These are phyloP conservation scores for Elmis aenea DNA, from an alignment of 2,888 invertebrate genomes.

Conservation along the genomic window DNA sequence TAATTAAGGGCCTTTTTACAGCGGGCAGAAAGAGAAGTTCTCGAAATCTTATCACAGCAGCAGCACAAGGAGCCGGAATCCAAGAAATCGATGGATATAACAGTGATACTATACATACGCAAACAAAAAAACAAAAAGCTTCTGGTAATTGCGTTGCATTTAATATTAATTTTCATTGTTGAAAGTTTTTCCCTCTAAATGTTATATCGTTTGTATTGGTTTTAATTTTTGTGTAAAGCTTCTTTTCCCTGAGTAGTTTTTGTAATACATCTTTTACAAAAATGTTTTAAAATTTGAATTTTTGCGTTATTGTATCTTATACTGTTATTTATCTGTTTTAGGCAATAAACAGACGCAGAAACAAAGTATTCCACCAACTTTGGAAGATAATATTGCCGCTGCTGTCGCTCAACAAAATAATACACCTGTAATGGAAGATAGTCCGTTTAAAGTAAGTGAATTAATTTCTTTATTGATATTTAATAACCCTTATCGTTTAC, in stretches of 20 bases:
- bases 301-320: not conserved
- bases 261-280: too few species aligned
- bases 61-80: constrained; percentile 54
- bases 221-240: too few species aligned
- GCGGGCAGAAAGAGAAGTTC: constrained; percentile 13
- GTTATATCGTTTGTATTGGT: too few species aligned
- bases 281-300: too few species aligned
- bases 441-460: constrained; percentile 55
- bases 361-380: constrained; percentile 35
- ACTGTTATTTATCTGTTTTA: too few species aligned
- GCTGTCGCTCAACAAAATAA: constrained; percentile 46
- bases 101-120: constrained; percentile 26
- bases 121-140: constrained; percentile 24
- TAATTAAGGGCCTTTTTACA: too few species aligned
- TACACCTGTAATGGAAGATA: constrained; percentile 51
- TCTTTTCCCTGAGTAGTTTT: too few species aligned
- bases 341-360: constrained; percentile 28
- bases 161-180: too few species aligned
- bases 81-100: constrained; percentile 56
- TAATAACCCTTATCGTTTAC: constrained; percentile 1
- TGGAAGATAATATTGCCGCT: constrained; percentile 49
- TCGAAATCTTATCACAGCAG: constrained; percentile 45
- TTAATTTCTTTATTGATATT: constrained; percentile 9
- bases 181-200: too few species aligned
- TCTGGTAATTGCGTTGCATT: constrained; percentile 15